phyloP scores from a whole-genome alignment of 2,888 invertebrate species.

The Drosophila mimetica region DNA sequence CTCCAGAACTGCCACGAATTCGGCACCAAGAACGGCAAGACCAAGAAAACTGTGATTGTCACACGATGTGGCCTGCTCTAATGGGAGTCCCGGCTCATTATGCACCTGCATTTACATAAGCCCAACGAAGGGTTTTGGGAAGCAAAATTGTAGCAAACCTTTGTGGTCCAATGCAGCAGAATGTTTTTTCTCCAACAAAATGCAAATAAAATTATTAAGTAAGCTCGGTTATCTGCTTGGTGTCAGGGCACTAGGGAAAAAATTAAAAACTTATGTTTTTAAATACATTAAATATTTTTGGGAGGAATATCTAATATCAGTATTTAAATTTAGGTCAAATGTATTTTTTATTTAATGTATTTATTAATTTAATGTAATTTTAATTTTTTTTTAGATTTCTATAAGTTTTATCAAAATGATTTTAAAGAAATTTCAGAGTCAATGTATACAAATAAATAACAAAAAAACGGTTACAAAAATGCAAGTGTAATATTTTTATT shows the following conservation, averaged over 20 bases:
- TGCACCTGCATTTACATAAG: constrained; percentile 32
- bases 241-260: constrained; percentile 1
- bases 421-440: too few species aligned
- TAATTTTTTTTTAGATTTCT: too few species aligned
- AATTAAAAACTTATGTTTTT: too few species aligned
- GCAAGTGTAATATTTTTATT: too few species aligned
- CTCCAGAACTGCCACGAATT: constrained; percentile 70
- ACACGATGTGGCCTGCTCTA: constrained; percentile 66
- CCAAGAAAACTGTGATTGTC: constrained; percentile 65
- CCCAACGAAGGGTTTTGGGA: background rate
- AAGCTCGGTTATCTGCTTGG: constrained; percentile 28
- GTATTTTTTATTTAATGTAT: too few species aligned
- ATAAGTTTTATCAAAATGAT: too few species aligned
- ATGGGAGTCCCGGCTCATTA: constrained; percentile 26
- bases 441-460: too few species aligned
- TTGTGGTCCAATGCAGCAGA: constrained; percentile 41
- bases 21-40: constrained; percentile 78
- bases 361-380: background rate
- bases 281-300: background rate
- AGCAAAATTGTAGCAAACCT: constrained; percentile 43
- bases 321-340: too few species aligned
- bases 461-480: too few species aligned
- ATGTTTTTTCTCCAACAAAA: constrained; percentile 44
- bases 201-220: constrained; percentile 66
- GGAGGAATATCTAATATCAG: too few species aligned